Base-by-base conservation (phyloP, 2,888 invertebrate species). In the Amphimallon solstitiale region DNA sequence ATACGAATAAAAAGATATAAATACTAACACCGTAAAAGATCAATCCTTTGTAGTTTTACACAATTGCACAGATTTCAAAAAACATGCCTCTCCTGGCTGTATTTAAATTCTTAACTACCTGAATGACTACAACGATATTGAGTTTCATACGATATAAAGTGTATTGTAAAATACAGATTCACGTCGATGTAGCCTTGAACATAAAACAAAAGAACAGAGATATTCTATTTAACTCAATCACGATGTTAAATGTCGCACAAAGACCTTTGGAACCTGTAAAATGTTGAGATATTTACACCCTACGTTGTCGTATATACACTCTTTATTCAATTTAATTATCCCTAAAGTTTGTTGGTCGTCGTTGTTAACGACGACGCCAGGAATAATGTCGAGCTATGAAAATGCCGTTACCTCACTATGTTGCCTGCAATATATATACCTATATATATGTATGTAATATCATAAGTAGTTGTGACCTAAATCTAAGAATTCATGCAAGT, bases 401-500 rank as follows among this genome's bases (percentile, higher is more conserved):
- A 51, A 29, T 51, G 51, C 51, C 51, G 51, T 51, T 51, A 51
- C 21, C 34, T 34, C 34, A 51, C 34, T 29, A 14, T 15, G 29
- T 29, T 34, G 21, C 51, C 14, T 43, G 12, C 43, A 43, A 29
- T 1, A 12, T 37, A 4, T 37, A 37, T 2, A 12, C 37, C 37
- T 9, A 9, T 10, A n/a, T 21, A 48, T 10, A 48, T 29, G 29
- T 29, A 51, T 34, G 51, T 51, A 51, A 51, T 51, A 51, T 51
- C 51, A 34, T 51, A 51, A 34, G 51, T 23, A 14, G 56, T 23
- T 40, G 23, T 56, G 56, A 40, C 40, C 40, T 56, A 38, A 40
- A 23, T 56, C 40, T 56, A 23, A 23, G 23, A 56, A 15, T 23
- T 21, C 43, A 38, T 38, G 21, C 38, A 38, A 34, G 54, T 56